Base-by-base conservation (phyloP, 2,113 vertebrate genomes). In the Perca flavescens region DNA sequence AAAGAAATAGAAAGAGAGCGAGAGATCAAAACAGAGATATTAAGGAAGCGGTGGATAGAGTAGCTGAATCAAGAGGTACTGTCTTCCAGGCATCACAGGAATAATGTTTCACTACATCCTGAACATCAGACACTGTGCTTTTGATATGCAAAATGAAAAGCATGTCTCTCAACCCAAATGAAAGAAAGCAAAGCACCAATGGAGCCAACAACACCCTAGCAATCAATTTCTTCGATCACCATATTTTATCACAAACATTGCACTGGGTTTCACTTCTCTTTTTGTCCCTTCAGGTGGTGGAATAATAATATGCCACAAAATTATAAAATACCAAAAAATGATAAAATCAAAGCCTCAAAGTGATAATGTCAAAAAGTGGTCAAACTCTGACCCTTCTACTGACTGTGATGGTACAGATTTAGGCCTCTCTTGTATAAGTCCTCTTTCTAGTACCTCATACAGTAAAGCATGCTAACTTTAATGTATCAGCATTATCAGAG, bases 131-230 rank as follows among this genome's bases (percentile, higher is more conserved):
- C 46, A 40, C 64, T 8, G 9, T 72, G 62, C 77, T 77, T 88
- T 91, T 90, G 74, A 91, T 91, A 85, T 87, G 86, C 89, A 87
- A 88, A 88, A 81, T 74, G 60, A 80, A 88, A 87, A 79, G 46
- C 47, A 70, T 72, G 72, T 63, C 65, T 68, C 78, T 81, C 73
- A 70, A 83, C 53, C 76, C 40, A 83, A 83, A 87, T 70, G 47
- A 40, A 77, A 81, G 70, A 86, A 61, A 73, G 49, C 67, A 79
- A 73, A 75, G 72, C 50, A 25, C 43, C 34, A 76, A 84, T 69
- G 40, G 62, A 49, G 10, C 6, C 49, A 80, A 47, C 43, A 79
- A 61, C 31, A 74, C 12, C 14, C 43, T 15, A 0, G 19, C 14
- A 71, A 64, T 64, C 52, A 36, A 74, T 63, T 54, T 72, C 31